phyloP scores from a whole-genome alignment of 2,888 invertebrate genomes.

The Drosophila affinis region DNA sequence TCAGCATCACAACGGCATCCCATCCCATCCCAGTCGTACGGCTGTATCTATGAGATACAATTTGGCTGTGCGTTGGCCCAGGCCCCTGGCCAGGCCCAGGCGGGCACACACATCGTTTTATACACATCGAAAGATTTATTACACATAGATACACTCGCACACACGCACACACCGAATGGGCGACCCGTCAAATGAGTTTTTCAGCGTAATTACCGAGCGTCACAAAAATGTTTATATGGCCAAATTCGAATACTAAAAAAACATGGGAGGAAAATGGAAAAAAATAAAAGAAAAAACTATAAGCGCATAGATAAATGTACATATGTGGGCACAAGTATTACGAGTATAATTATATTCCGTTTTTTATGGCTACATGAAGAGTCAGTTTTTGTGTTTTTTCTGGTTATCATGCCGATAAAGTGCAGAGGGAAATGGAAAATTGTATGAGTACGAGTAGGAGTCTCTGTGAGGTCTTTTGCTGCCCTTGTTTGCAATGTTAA shows the following conservation, averaged over 20 bases:
- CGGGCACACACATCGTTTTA: constrained; percentile 62
- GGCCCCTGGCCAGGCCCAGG: neutral
- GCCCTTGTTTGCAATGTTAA: constrained; percentile 49
- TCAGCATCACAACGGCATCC: no score
- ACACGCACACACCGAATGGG: constrained; percentile 42
- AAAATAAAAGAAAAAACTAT: constrained; percentile 45
- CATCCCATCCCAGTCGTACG: constrained; percentile 19
- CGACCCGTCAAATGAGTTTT: constrained; percentile 80
- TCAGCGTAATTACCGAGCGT: constrained; percentile 77
- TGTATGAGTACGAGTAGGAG: constrained; percentile 13
- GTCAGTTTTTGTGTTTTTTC: constrained; percentile 36
- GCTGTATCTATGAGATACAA: constrained; percentile 70
- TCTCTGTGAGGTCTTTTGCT: constrained; percentile 28
- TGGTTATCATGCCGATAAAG: constrained; percentile 44
- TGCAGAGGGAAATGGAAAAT: constrained; percentile 33
- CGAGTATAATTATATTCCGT: constrained; percentile 44
- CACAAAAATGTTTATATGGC: constrained; percentile 61
- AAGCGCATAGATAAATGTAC: constrained; percentile 42
- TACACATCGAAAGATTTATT: constrained; percentile 79
- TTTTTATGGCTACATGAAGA: constrained; percentile 35
- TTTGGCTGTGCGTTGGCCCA: constrained; percentile 71
- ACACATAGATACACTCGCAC: constrained; percentile 48
- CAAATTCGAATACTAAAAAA: constrained; percentile 54
- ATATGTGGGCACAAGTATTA: constrained; percentile 40
- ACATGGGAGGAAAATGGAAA: constrained; percentile 24